Conservation (phyloP, 2,113 vertebrate species). For the Psilopsiagon aurifrons region DNA sequence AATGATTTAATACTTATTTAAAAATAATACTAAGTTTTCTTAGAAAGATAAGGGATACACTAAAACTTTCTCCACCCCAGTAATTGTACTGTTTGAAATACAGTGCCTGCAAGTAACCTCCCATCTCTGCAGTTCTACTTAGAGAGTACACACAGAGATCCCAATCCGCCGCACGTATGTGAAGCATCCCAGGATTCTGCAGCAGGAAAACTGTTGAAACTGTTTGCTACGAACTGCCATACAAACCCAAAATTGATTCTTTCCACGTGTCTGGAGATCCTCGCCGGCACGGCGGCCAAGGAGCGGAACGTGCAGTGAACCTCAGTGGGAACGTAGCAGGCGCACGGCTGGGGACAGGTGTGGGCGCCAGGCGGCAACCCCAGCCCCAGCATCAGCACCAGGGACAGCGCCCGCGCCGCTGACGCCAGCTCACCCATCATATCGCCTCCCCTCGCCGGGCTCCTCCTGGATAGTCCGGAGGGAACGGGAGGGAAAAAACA, state of each 20-base stretch:
- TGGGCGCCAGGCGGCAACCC: background rate
- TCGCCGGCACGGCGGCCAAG: constrained; percentile 78
- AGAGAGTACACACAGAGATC: background rate
- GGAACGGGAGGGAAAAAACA: background rate
- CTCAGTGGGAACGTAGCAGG: constrained; percentile 87
- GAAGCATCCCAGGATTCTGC: background rate
- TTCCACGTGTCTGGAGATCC: constrained; percentile 78
- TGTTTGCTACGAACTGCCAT: background rate
- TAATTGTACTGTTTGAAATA: background rate
- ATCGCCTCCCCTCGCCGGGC: background rate
- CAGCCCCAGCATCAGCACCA: constrained; percentile 72
- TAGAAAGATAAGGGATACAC: background rate
- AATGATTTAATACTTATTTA: background rate
- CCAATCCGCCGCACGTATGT: fast-evolving
- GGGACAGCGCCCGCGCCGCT: constrained; percentile 25
- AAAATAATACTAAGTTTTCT: background rate
- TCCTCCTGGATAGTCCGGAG: background rate
- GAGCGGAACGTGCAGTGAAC: constrained; percentile 96
- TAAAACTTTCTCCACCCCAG: background rate
- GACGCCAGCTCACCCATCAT: constrained; percentile 42
- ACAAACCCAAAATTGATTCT: constrained; percentile 92
- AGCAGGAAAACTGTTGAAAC: background rate
- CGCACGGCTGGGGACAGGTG: constrained; percentile 84
- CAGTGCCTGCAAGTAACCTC: fast-evolving
- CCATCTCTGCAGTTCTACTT: background rate